These are phyloP conservation scores for Tachyglossus aculeatus DNA, from an alignment of 2,797 vertebrate species.

Conservation along the genomic window DNA sequence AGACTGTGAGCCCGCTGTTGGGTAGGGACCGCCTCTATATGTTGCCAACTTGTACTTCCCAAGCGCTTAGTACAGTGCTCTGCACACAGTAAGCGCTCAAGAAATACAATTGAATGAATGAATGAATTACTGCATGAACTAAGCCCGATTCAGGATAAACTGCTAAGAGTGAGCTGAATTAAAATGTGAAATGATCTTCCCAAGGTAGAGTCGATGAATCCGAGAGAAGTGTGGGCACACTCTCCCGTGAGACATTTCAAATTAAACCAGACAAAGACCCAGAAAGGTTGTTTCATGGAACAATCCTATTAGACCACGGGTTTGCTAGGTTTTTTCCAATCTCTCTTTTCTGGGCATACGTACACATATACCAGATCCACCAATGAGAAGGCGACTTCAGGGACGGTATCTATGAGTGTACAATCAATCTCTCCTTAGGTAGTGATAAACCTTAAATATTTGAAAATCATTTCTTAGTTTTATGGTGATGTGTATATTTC, in stretches of 20 bases:
- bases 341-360: neutral
- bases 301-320: neutral
- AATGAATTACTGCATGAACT: too few species aligned
- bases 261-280: slow-evolving; percentile 6
- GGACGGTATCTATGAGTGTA: slow-evolving; percentile 9
- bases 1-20: too few species aligned
- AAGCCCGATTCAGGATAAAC: neutral
- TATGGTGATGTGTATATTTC: slow-evolving; percentile 10
- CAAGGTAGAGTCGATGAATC: neutral
- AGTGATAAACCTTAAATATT: slow-evolving; percentile 33
- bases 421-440: slow-evolving; percentile 39
- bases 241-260: neutral
- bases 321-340: too few species aligned
- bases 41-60: too few species aligned
- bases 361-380: neutral
- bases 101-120: too few species aligned
- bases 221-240: neutral
- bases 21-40: too few species aligned
- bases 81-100: too few species aligned
- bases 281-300: neutral
- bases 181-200: slow-evolving; percentile 17
- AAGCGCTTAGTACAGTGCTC: too few species aligned
- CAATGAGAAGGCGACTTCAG: neutral
- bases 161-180: neutral
- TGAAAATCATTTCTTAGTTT: slow-evolving; percentile 32